Conservation (phyloP, 2,113 vertebrate genomes). For the Charina bottae region DNA sequence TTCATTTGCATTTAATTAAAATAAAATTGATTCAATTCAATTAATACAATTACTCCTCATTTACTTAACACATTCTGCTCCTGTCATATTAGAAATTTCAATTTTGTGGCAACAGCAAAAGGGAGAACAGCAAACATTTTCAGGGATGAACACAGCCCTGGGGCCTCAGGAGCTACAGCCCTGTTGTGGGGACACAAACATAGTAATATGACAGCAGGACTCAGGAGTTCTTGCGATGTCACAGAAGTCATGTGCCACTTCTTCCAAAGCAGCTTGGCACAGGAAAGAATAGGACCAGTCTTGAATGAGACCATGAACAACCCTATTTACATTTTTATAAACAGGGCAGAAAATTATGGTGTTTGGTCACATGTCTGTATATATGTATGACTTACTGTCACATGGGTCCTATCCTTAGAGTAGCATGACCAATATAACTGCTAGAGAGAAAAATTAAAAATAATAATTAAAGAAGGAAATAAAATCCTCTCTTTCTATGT, state of each 20-base stretch:
- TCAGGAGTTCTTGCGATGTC: not conserved
- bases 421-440: not conserved
- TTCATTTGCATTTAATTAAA: no score
- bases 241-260: not conserved
- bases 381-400: not conserved
- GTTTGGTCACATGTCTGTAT: not conserved
- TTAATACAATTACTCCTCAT: no score
- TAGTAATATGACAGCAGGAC: no score
- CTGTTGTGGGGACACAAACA: no score
- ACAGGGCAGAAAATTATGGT: not conserved
- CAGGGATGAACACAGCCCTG: no score
- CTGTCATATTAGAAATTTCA: no score
- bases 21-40: no score
- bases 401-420: not conserved
- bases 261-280: not conserved
- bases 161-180: no score
- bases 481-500: constrained; percentile 47
- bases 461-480: constrained; percentile 45
- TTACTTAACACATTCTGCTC: no score
- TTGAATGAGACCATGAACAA: not conserved
- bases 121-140: no score
- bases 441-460: not conserved
- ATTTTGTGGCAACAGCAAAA: no score
- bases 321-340: not conserved
- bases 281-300: no score